Conservation (phyloP, 2,797 vertebrate genomes). For the Characodon lateralis region DNA sequence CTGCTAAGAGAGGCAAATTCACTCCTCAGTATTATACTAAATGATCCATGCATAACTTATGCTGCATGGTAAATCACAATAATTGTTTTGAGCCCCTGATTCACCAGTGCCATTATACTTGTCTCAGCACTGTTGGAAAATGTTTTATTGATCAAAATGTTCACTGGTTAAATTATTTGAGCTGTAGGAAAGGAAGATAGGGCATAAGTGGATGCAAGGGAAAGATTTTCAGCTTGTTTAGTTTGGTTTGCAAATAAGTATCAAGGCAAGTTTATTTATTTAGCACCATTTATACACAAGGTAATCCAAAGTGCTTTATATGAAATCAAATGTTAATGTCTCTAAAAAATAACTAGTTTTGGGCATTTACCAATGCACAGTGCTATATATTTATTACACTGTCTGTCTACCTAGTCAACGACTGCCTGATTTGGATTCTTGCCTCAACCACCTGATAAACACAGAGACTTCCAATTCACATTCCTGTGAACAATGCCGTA, state of each 20-base stretch:
- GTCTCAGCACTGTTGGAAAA: slow-evolving; percentile 72
- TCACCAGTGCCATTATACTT: slow-evolving; percentile 73
- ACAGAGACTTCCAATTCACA: background rate
- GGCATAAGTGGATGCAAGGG: slow-evolving; percentile 28
- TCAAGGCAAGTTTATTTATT: background rate
- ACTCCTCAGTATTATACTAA: slow-evolving; percentile 52
- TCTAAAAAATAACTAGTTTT: background rate
- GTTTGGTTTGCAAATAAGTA: slow-evolving; percentile 10
- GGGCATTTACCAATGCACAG: background rate
- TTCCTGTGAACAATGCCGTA: background rate
- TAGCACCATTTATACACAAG: background rate
- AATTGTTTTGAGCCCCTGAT: slow-evolving; percentile 74
- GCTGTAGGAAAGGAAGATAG: slow-evolving; percentile 25
- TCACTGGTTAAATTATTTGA: slow-evolving; percentile 63
- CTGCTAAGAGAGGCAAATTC: slow-evolving; percentile 63
- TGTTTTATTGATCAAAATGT: slow-evolving; percentile 77
- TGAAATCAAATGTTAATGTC: background rate
- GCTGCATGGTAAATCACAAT: slow-evolving; percentile 66
- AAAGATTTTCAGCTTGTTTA: background rate
- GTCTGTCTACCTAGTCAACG: background rate
- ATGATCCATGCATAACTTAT: slow-evolving; percentile 58
- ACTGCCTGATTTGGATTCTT: background rate
- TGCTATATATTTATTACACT: background rate
- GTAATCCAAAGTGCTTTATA: background rate
- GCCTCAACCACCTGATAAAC: background rate